These are phyloP conservation scores for Schizopygopsis malacanthus DNA, from an alignment of 2,797 vertebrate genomes.

Conservation along the genomic window DNA sequence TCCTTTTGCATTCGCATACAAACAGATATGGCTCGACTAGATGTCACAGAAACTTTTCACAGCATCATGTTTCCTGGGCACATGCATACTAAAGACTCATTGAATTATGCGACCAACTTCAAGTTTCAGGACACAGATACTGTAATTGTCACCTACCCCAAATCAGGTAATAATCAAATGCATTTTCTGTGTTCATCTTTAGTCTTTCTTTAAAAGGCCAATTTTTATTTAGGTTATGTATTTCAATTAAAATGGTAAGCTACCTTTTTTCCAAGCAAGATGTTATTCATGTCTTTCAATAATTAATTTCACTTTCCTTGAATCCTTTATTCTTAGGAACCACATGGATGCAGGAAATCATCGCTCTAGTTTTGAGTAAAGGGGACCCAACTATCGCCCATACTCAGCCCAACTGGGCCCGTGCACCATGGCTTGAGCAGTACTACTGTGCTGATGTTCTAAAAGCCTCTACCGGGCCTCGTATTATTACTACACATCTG, in stretches of 20 bases:
- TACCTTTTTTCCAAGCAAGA: background rate
- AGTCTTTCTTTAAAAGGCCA: background rate
- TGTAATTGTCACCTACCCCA: slow-evolving; percentile 86
- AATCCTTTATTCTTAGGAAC: slow-evolving; percentile 79
- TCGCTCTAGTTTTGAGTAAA: slow-evolving; percentile 78
- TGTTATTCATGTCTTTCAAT: background rate
- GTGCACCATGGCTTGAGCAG: slow-evolving; percentile 89
- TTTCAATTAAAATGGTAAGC: background rate
- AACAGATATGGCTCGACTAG: slow-evolving; percentile 75
- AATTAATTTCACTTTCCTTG: background rate
- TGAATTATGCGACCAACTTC: slow-evolving; percentile 77
- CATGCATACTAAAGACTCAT: slow-evolving; percentile 81
- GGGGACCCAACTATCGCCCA: slow-evolving; percentile 74
- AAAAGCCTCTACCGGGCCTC: slow-evolving; percentile 56
- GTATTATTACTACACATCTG: slow-evolving; percentile 86
- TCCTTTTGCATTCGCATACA: background rate
- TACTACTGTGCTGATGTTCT: slow-evolving; percentile 68
- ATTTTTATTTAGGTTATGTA: background rate
- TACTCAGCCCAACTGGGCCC: slow-evolving; percentile 83
- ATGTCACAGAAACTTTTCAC: slow-evolving; percentile 75
- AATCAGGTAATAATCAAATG: slow-evolving; percentile 81
- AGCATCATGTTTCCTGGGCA: slow-evolving; percentile 82
- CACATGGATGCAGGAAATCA: slow-evolving; percentile 90
- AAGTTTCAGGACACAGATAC: slow-evolving; percentile 80
- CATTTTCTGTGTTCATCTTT: background rate